phyloP scores from a whole-genome alignment of 2,888 invertebrate species.

The Lepidonotus clava region DNA sequence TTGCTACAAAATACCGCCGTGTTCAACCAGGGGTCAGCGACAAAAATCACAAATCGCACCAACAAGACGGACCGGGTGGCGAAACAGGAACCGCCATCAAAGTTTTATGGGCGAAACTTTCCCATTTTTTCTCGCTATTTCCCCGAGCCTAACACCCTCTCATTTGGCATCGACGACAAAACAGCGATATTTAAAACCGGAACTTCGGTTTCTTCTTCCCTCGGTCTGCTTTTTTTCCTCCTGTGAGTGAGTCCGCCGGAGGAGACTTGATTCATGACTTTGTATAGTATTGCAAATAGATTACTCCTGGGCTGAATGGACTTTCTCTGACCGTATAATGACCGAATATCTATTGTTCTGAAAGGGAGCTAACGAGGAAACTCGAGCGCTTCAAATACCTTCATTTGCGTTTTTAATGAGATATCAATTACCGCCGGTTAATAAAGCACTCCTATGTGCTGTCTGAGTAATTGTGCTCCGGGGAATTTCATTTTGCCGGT shows the following conservation, averaged over 20 bases:
- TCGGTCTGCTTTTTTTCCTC: too few relatives aligned
- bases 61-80: too few relatives aligned
- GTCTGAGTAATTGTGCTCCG: neutral
- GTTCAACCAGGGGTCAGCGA: neutral
- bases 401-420: slow-evolving; percentile 24
- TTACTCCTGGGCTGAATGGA: neutral
- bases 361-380: slow-evolving; percentile 11
- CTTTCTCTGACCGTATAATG: neutral
- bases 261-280: neutral
- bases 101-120: too few relatives aligned
- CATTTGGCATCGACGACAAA: neutral
- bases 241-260: too few relatives aligned
- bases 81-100: too few relatives aligned
- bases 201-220: neutral
- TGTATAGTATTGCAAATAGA: neutral
- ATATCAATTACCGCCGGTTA: slow-evolving; percentile 1
- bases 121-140: too few relatives aligned
- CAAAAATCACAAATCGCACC: neutral
- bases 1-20: neutral
- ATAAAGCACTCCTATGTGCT: neutral
- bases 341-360: slow-evolving; percentile 27
- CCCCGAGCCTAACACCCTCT: too few relatives aligned
- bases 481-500: slow-evolving; percentile 44
- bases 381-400: neutral
- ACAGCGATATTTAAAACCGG: neutral